These are phyloP conservation scores for Halocaridina rubra DNA, from an alignment of 2,888 invertebrate species.

Conservation along the genomic window DNA sequence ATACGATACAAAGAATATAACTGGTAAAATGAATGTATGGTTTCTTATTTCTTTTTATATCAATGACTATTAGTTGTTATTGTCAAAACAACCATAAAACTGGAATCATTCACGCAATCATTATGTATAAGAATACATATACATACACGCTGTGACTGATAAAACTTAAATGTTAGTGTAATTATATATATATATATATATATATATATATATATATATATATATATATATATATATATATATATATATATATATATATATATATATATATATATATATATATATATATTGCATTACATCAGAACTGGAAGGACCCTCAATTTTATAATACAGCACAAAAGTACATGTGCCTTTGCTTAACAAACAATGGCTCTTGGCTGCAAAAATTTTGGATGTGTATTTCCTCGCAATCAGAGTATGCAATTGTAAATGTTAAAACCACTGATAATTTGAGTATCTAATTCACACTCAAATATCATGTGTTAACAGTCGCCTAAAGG, in stretches of 20 bases:
- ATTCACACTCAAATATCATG: background rate
- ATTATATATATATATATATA: too few relatives aligned
- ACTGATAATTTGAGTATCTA: background rate
- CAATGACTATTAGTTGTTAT: slow-evolving; percentile 30
- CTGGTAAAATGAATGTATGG: slow-evolving; percentile 24
- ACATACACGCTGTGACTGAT: slow-evolving; percentile 32
- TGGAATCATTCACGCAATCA: slow-evolving; percentile 26
- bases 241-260: too few relatives aligned
- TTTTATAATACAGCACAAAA: background rate
- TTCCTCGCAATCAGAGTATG: too few relatives aligned
- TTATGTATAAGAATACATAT: slow-evolving; percentile 26
- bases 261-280: slow-evolving; percentile 34
- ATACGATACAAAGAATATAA: slow-evolving; percentile 8
- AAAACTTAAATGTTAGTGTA: slow-evolving; percentile 27
- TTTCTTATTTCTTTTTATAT: background rate
- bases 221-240: too few relatives aligned
- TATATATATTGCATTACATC: slow-evolving; percentile 25
- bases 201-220: too few relatives aligned
- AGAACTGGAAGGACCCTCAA: slow-evolving; percentile 29
- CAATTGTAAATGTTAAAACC: too few relatives aligned
- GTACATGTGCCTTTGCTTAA: too few relatives aligned
- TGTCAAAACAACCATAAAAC: slow-evolving; percentile 40
- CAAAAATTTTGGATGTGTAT: too few relatives aligned
- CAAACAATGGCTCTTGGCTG: background rate
- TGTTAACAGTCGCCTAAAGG: too few relatives aligned